phyloP scores from a whole-genome alignment of 2,888 invertebrate genomes.

The Dolomedes plantarius region DNA sequence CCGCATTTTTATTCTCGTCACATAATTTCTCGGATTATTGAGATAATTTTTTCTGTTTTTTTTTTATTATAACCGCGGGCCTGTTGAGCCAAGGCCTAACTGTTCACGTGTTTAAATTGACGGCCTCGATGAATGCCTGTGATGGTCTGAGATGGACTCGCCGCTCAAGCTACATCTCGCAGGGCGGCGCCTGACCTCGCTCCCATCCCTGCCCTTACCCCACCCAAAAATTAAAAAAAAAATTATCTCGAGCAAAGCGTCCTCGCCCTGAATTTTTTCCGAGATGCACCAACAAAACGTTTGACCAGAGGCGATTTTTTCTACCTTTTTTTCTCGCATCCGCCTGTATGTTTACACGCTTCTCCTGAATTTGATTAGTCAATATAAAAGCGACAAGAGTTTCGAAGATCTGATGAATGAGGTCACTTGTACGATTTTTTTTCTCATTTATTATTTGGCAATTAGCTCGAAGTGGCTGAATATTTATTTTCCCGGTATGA shows the following conservation, averaged over 20 bases:
- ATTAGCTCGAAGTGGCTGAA: no score
- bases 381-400: not conserved
- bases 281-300: not conserved
- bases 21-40: not conserved
- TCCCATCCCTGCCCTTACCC: conserved; percentile 29
- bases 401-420: not conserved
- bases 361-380: not conserved
- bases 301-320: not conserved
- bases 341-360: not conserved
- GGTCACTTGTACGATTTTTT: not conserved
- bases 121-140: conserved; percentile 28
- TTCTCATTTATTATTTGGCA: no score
- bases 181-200: conserved; percentile 8
- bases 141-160: conserved; percentile 24
- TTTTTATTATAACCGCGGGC: not conserved
- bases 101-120: not conserved
- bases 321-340: not conserved
- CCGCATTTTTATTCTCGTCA: not conserved
- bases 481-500: no score
- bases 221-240: not conserved
- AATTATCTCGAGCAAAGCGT: conserved; percentile 5
- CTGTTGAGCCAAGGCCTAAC: not conserved
- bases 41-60: not conserved
- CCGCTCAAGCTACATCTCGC: conserved; percentile 7
- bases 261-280: conserved; percentile 41